phyloP scores from a whole-genome alignment of 2,888 invertebrate species.

The Sabellastarte sp. region DNA sequence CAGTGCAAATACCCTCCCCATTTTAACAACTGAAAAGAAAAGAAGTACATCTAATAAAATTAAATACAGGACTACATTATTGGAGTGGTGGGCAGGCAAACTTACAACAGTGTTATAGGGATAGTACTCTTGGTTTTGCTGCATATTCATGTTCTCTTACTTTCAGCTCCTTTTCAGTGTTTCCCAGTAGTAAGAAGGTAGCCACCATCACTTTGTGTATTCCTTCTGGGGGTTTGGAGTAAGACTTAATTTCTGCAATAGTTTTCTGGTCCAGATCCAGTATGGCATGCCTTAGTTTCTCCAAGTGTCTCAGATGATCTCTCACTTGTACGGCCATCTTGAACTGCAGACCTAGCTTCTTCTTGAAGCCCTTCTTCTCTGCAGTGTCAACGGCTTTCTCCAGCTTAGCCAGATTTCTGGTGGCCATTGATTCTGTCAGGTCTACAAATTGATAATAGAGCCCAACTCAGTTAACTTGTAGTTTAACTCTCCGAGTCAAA shows the following conservation, averaged over 20 bases:
- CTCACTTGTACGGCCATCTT: slow-evolving; percentile 16
- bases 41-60: too few species aligned
- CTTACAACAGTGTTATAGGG: too few species aligned
- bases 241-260: slow-evolving; percentile 51
- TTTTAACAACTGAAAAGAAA: too few species aligned
- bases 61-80: too few species aligned
- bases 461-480: too few species aligned
- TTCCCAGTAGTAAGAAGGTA: slow-evolving; percentile 48
- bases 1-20: too few species aligned
- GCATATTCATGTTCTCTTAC: too few species aligned
- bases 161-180: slow-evolving; percentile 18
- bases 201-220: slow-evolving; percentile 47
- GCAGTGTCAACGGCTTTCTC: slow-evolving; percentile 12
- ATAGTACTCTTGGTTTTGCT: too few species aligned
- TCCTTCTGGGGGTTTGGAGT: slow-evolving; percentile 47
- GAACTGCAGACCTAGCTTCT: slow-evolving; percentile 17
- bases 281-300: slow-evolving; percentile 37
- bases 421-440: slow-evolving; percentile 17
- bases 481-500: too few species aligned
- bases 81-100: too few species aligned
- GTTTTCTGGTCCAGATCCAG: slow-evolving; percentile 50
- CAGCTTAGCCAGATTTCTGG: slow-evolving; percentile 11
- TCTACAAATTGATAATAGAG: too few species aligned
- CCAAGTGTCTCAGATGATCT: slow-evolving; percentile 18
- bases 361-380: slow-evolving; percentile 9